Evolutionary conservation across 53 echinoderm and acorn worm genomes (phyloP), one percentile per base, ranked within the genome.

Genomic region (Actinopyga echinites): DNA sequence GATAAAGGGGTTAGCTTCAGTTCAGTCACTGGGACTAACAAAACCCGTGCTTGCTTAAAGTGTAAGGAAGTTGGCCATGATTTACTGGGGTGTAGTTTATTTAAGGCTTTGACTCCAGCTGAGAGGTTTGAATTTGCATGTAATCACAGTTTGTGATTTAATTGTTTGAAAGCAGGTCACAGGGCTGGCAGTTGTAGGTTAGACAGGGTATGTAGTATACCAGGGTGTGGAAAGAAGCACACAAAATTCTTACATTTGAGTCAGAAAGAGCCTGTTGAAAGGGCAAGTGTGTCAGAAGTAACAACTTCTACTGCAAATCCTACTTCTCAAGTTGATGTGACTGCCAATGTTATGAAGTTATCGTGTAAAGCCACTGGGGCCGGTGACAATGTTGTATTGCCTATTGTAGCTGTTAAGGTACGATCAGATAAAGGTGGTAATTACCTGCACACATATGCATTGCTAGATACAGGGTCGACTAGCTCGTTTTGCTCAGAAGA

Each of bases 221-320:
- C 67, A 43, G 85, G 82, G 30, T 89, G 89, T 85, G 82, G 74
- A 9, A 85, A 69, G 25, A 89, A 89, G 69, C 89, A 89, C 64
- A 85, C 85, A 2, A 89, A 60, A 73, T 89, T 85, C 52, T 60
- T 89, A 17, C 89, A 89, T 68, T 28, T 85, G 21, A 2, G 52
- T 40, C 73, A 15, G 58, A 83, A n/a, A 79, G 40, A 40, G 40
- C 40, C 40, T 40, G 40, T 40, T 40, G 40, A 88, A 58, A 74
- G 58, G 30, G 12, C 30, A 55, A 62, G 69, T 68, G 22, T 31
- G 68, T 21, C 32, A 40, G 6, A 40, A 37, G 24, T 42, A 80
- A 32, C 17, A 23, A 45, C 21, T 57, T 22, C 79, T 65, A 52
- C 83, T 32, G 69, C 83, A 38, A n/a, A 32, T 75, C 13, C 75